phyloP scores from a whole-genome alignment of 2,113 vertebrate species.

The Petaurus breviceps region DNA sequence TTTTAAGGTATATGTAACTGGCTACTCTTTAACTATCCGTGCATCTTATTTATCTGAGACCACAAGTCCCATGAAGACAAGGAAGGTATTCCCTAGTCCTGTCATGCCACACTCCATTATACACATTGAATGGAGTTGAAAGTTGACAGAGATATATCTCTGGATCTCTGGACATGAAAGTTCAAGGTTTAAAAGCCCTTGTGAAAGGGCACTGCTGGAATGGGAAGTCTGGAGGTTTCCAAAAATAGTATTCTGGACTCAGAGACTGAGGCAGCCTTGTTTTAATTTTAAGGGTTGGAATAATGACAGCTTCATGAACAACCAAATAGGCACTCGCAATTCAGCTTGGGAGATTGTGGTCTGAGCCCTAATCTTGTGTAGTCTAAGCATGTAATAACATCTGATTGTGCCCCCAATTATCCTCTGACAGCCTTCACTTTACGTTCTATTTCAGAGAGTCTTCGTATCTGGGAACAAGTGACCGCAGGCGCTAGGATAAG shows the following conservation, averaged over 20 bases:
- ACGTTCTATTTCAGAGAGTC: constrained; percentile 72
- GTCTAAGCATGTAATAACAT: constrained; percentile 77
- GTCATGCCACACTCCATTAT: background rate
- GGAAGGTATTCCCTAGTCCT: background rate
- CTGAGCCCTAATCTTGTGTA: constrained; percentile 72
- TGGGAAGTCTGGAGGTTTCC: constrained; percentile 55
- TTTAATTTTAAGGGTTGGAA: constrained; percentile 81
- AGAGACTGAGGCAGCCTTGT: constrained; percentile 61
- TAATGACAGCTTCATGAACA: constrained; percentile 80
- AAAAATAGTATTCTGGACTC: constrained; percentile 60
- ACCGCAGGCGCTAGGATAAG: constrained; percentile 62
- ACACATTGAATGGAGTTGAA: background rate
- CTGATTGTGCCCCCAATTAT: constrained; percentile 69
- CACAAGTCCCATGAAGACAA: background rate
- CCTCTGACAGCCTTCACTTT: constrained; percentile 74
- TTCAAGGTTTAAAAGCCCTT: background rate
- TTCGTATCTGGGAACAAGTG: constrained; percentile 68
- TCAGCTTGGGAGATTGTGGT: constrained; percentile 78
- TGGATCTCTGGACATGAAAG: background rate
- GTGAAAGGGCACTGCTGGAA: constrained; percentile 15
- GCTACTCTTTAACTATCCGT: background rate
- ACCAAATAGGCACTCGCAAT: constrained; percentile 75
- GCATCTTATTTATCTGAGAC: background rate
- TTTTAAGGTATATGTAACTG: background rate
- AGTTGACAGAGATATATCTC: background rate